These are phyloP conservation scores for Papilio polytes DNA, from an alignment of 1,140 invertebrate genomes.

Conservation along the genomic window DNA sequence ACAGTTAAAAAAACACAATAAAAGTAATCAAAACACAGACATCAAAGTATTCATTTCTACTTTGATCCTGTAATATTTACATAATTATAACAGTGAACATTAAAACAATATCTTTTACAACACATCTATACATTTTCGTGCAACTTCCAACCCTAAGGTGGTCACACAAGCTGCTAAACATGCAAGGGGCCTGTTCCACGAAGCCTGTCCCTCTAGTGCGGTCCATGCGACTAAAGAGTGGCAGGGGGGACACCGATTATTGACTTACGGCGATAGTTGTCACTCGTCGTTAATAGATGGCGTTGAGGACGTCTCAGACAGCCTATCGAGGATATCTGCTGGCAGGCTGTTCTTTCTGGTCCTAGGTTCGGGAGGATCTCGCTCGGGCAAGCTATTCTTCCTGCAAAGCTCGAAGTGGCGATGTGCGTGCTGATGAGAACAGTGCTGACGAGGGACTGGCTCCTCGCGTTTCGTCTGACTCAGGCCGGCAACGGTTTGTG, in stretches of 20 bases:
- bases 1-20: not conserved
- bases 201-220: slow-evolving; percentile 72
- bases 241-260: slow-evolving; percentile 69
- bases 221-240: slow-evolving; percentile 75
- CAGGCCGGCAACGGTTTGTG: slow-evolving; percentile 76
- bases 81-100: slow-evolving; percentile 15
- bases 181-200: slow-evolving; percentile 76
- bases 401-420: slow-evolving; percentile 68
- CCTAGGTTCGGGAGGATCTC: slow-evolving; percentile 75
- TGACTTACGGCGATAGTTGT: slow-evolving; percentile 77
- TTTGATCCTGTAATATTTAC: slow-evolving; percentile 1
- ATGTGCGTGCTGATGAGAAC: slow-evolving; percentile 75
- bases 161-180: slow-evolving; percentile 80
- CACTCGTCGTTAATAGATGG: slow-evolving; percentile 68
- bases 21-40: not conserved
- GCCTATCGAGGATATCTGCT: slow-evolving; percentile 72
- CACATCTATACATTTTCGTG: slow-evolving; percentile 78
- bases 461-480: slow-evolving; percentile 70
- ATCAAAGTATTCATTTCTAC: not conserved
- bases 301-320: slow-evolving; percentile 57
- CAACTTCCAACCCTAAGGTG: slow-evolving; percentile 66
- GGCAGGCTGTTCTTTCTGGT: slow-evolving; percentile 79
- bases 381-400: slow-evolving; percentile 78
- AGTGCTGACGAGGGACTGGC: slow-evolving; percentile 71
- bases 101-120: slow-evolving; percentile 53